Evolutionary conservation across 1,140 invertebrate species (phyloP).

Genomic region (Lithobius niger): DNA sequence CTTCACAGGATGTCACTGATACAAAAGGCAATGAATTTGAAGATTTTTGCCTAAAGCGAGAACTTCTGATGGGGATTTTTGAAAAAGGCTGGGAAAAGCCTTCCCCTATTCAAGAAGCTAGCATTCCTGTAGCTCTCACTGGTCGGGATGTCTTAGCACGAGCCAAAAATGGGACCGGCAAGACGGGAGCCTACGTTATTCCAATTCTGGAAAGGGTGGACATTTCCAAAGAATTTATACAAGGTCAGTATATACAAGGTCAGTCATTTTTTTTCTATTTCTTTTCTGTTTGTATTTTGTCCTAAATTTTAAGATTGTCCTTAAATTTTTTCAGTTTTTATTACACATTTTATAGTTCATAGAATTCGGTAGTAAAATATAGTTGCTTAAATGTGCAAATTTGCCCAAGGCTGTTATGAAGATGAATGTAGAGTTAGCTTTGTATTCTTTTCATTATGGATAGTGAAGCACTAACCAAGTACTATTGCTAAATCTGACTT

Average conservation of each 20-base stretch:
- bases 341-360: no score
- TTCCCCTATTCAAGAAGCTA: conserved; percentile 97
- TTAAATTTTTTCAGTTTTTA: no score
- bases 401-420: no score
- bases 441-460: no score
- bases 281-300: not conserved
- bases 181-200: conserved; percentile 99
- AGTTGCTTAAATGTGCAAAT: no score
- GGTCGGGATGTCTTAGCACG: conserved; percentile 95
- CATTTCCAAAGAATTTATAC: conserved; percentile 73
- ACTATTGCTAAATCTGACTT: no score
- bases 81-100: conserved; percentile 99
- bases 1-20: conserved; percentile 87
- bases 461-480: no score
- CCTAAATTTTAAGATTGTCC: no score
- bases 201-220: conserved; percentile 93
- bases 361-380: no score
- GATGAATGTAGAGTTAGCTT: no score
- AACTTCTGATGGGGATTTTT: conserved; percentile 98
- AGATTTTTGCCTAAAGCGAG: conserved; percentile 95
- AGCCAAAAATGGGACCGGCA: conserved; percentile 99
- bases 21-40: conserved; percentile 99
- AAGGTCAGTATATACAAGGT: conserved; percentile 40
- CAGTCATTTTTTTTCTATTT: conserved; percentile 5
- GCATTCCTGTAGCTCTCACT: conserved; percentile 93